Evolutionary conservation across 92 coral and sea anemone genomes (phyloP), one percentile per base, ranked within the genome.

Genomic region (Phenganax stokvisi): DNA sequence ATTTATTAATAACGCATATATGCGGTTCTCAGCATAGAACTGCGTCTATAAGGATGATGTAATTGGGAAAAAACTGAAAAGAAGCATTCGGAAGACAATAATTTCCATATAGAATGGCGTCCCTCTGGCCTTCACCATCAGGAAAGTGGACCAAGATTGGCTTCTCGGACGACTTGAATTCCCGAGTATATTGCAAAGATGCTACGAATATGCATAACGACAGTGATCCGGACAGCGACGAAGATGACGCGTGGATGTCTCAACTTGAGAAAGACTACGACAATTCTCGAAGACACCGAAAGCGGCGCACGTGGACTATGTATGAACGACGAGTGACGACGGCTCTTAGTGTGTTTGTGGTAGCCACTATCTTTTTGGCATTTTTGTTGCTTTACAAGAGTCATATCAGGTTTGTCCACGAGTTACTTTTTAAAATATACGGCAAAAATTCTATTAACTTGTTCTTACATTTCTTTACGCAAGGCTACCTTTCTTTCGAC

Each of bases 211-310:
- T 77, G 10, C 37, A 31, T 62, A 64, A 77, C 71, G 81, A 77
- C 71, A 77, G 81, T 16, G 81, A 88, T 15, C 90, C 85, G 12
- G 98, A 87, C 10, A 93, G 96, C 80, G 98, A 94, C 69, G 98
- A 91, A 27, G 98, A 94, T 55, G 98, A 94, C 28, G 98, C 92
- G 52, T 94, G 98, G 98, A 31, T 94, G 29, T 96, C 97, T 13
- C 98, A 94, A 61, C 91, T 94, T 3, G 98, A 94, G 61, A 65
- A 90, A 79, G 98, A 94, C 56, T 94, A 94, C 80, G 98, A 96
- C 47, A 85, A 89, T 12, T 90, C 98, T 16, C 85, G 85, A 56
- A 81, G 98, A 67, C 89, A 89, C 75, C 72, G 89, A 17, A 91
- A 90, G 82, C 84, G 93, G 6, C 66, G 85, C 44, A 83, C 88